phyloP scores from a whole-genome alignment of 2,888 invertebrate species.

The Cremastobaeus sp. region DNA sequence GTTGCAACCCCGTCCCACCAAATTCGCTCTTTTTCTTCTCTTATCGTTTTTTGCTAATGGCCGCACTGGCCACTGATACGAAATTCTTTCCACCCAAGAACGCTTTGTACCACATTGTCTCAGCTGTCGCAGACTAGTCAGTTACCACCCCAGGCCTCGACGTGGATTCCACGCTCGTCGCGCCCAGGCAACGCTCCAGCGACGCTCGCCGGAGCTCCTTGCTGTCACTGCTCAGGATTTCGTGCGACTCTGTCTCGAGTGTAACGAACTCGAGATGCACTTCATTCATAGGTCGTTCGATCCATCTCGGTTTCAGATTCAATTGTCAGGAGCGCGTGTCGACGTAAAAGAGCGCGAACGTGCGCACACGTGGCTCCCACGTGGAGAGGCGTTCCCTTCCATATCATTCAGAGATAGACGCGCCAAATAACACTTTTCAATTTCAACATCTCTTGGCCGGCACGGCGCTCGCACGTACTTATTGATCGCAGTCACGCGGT shows the following conservation, averaged over 20 bases:
- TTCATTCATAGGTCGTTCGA: constrained; percentile 49
- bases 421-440: constrained; percentile 78
- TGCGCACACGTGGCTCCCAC: constrained; percentile 76
- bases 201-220: background rate
- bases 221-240: no score
- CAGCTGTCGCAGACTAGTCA: no score
- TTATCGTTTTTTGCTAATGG: no score
- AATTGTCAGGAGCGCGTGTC: constrained; percentile 64
- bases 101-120: constrained; percentile 55
- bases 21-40: constrained; percentile 26
- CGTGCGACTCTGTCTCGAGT: constrained; percentile 23
- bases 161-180: no score
- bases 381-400: constrained; percentile 78
- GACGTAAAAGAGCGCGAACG: constrained; percentile 67
- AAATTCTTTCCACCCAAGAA: constrained; percentile 31
- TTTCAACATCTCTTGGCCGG: constrained; percentile 77
- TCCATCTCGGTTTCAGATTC: constrained; percentile 48
- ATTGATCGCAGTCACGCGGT: constrained; percentile 78
- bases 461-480: constrained; percentile 69
- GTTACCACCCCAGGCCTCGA: no score
- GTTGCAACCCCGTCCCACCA: constrained; percentile 40
- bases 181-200: no score
- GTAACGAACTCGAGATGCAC: constrained; percentile 34
- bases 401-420: constrained; percentile 79
- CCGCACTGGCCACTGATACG: constrained; percentile 3